Conservation (phyloP, 2,797 vertebrate species). For the Pseudomugil tenellus region DNA sequence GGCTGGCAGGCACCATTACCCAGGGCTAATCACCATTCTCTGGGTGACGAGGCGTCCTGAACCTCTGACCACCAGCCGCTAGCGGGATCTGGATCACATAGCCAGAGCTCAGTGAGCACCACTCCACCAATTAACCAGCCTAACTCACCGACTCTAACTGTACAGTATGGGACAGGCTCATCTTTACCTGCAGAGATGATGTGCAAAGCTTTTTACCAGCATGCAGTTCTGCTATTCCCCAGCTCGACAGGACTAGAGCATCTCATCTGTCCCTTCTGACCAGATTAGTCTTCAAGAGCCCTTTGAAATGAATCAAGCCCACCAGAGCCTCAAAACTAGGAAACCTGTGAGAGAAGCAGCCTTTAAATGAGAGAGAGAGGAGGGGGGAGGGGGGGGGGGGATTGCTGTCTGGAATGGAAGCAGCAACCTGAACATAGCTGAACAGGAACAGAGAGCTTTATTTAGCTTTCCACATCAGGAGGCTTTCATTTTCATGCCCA, state of each 20-base stretch:
- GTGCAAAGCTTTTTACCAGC: conserved; percentile 6
- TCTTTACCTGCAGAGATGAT: conserved; percentile 9
- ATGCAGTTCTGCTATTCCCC: conserved; percentile 9
- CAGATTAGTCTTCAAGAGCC: conserved; percentile 23
- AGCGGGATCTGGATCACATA: conserved; percentile 63
- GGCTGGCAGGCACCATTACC: conserved; percentile 77
- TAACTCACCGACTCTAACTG: conserved; percentile 38
- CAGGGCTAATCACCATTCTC: conserved; percentile 77
- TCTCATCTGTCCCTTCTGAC: conserved; percentile 25
- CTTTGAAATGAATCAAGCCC: conserved; percentile 39
- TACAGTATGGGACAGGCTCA: conserved; percentile 5
- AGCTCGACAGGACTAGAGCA: conserved; percentile 3
- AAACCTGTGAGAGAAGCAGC: conserved; percentile 34
- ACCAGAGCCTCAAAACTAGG: conserved; percentile 27
- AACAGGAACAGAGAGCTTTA: conserved; percentile 51
- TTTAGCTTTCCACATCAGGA: conserved; percentile 63
- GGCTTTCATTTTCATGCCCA: conserved; percentile 71
- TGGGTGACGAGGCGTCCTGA: conserved; percentile 65
- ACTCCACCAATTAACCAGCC: conserved; percentile 67
- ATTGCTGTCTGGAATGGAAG: conserved; percentile 35
- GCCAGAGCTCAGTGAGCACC: conserved; percentile 50
- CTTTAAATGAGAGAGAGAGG: conserved; percentile 15
- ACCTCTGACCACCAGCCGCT: conserved; percentile 71
- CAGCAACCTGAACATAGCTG: conserved; percentile 54
- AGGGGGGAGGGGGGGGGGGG: neutral